Conservation (phyloP, 2,113 vertebrate genomes). For the Chlorocebus sabaeus region DNA sequence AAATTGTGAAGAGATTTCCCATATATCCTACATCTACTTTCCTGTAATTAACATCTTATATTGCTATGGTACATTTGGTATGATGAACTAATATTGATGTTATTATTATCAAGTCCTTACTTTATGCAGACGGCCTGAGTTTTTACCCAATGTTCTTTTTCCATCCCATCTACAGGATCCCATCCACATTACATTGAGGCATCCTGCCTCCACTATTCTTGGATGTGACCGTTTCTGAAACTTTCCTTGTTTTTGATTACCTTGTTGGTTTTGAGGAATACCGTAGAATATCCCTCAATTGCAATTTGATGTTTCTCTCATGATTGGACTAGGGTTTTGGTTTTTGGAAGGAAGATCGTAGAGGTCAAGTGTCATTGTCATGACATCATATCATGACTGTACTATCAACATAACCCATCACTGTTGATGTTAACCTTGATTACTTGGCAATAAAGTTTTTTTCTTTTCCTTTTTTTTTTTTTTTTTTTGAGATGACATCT, state of each 20-base stretch:
- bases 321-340: neutral
- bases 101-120: neutral
- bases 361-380: neutral
- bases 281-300: neutral
- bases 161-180: neutral
- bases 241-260: neutral
- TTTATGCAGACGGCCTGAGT: neutral
- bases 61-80: neutral
- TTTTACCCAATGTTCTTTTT: neutral
- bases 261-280: neutral
- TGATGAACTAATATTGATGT: neutral
- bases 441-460: neutral
- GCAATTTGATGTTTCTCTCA: neutral
- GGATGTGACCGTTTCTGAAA: neutral
- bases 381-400: neutral
- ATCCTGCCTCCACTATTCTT: neutral
- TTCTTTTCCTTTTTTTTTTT: too few relatives aligned
- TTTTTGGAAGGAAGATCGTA: neutral
- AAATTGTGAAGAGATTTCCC: neutral
- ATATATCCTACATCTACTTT: neutral
- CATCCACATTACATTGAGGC: neutral
- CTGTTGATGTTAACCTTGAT: neutral
- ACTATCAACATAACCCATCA: neutral
- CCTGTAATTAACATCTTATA: neutral
- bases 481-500: too few relatives aligned